Evolutionary conservation across 2,797 vertebrate genomes (phyloP).

Genomic region (Naso thynnoides): DNA sequence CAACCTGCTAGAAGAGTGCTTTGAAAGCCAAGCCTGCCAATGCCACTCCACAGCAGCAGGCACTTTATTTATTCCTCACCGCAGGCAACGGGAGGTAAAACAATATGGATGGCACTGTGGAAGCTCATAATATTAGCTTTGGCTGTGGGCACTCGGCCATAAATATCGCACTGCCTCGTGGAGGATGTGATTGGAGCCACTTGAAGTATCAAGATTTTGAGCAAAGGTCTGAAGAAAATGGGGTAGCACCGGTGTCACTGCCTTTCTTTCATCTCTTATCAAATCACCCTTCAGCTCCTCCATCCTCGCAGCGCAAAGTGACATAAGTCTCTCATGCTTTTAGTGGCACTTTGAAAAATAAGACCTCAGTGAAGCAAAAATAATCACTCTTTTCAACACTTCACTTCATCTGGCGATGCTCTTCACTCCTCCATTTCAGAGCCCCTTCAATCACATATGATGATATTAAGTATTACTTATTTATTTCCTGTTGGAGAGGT

Average conservation of each 20-base stretch:
- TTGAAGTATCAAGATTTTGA: conserved; percentile 63
- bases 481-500: conserved; percentile 73
- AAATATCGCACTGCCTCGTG: conserved; percentile 75
- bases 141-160: conserved; percentile 79
- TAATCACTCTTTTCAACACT: conserved; percentile 82
- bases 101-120: conserved; percentile 79
- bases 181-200: conserved; percentile 69
- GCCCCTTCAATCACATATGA: conserved; percentile 74
- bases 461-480: conserved; percentile 84
- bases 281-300: conserved; percentile 69
- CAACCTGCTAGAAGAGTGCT: conserved; percentile 82
- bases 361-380: conserved; percentile 83
- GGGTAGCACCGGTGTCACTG: conserved; percentile 51
- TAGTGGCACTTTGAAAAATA: conserved; percentile 85
- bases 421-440: conserved; percentile 64
- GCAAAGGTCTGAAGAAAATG: conserved; percentile 60
- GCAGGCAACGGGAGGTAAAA: conserved; percentile 86
- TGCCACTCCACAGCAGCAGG: conserved; percentile 80
- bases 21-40: conserved; percentile 88
- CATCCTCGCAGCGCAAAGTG: conserved; percentile 68
- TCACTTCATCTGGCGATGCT: conserved; percentile 75
- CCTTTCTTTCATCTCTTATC: conserved; percentile 77
- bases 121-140: conserved; percentile 84
- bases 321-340: conserved; percentile 84
- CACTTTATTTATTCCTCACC: conserved; percentile 90